Base-by-base conservation (phyloP, 1,140 invertebrate species). In the Drosophila eugracilis region DNA sequence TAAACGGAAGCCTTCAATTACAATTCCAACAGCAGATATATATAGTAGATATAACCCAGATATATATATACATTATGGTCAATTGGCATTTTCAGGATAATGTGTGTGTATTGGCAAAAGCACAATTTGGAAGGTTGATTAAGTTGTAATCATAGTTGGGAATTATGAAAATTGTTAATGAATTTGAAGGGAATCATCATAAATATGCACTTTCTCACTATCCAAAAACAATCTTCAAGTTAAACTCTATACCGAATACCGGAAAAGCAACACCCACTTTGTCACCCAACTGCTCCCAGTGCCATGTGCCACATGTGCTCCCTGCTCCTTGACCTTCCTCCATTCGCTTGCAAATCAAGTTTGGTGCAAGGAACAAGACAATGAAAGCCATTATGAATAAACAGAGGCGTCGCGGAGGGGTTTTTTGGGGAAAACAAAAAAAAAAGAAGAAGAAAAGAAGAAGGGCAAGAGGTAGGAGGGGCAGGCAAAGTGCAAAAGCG, bases 351-450 rank as follows among this genome's bases (percentile, higher is more conserved):
- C 55, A 63, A 55, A 73, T 73, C 71, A 55, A 67, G 44, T 74
- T 74, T 76, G 62, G 48, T 48, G 66, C 74, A 65, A n/a, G n/a
- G 74, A 55, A 77, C 53, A 72, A 65, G 78, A 81, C 78, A 81
- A 81, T 81, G 74, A 53, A 45, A 28, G 67, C 28, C 52, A 19
- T 77, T 73, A 83, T 78, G 78, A 77, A 58, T 49, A 21, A 36
- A 12, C 44, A 55, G 39, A 17, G 36, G 14, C 9, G 30, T 19
- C 3, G 24, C 41, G 41, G 12, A 22, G 28, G 30, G 9, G n/a
- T 17, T 4, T 39, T 9, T n/a, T n/a, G n/a, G n/a, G n/a, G n/a
- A n/a, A n/a, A n/a, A n/a, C n/a, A n/a, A n/a, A n/a, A n/a, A n/a
- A n/a, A n/a, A n/a, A n/a, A n/a, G n/a, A n/a, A n/a, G n/a, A n/a